Percentiles rank a stretch among this genome's conserved stretches.
phyloP scores from a whole-genome alignment of 2,113 vertebrate genomes.

The Suricata suricatta region DNA sequence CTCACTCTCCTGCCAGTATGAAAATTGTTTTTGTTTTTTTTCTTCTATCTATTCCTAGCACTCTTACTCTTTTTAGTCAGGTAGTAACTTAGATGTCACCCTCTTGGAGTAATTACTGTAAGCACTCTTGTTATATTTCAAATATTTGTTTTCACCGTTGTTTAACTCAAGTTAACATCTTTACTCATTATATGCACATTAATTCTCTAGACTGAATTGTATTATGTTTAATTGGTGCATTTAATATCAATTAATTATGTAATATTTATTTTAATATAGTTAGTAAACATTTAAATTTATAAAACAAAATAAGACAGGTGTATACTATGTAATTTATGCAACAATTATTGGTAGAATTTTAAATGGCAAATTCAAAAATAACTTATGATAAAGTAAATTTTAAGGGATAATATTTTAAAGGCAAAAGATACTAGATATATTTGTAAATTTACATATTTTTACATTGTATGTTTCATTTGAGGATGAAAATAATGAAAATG shows the following conservation, averaged over 20 bases:
- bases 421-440: background rate
- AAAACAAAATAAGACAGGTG: background rate
- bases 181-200: background rate
- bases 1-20: background rate
- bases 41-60: background rate
- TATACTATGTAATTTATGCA: background rate
- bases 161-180: background rate
- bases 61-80: background rate
- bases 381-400: background rate
- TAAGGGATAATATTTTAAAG: background rate
- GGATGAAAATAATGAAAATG: background rate
- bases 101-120: background rate
- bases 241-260: background rate
- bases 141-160: background rate
- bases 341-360: constrained; percentile 3
- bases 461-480: background rate
- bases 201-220: background rate
- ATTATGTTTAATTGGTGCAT: background rate
- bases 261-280: background rate
- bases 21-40: background rate
- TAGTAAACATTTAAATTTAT: background rate
- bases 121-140: background rate
- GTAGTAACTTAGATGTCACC: background rate
- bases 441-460: background rate
- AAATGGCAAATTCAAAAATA: background rate